Conservation (phyloP, 2,797 vertebrate species). For the Peromyscus eremicus region DNA sequence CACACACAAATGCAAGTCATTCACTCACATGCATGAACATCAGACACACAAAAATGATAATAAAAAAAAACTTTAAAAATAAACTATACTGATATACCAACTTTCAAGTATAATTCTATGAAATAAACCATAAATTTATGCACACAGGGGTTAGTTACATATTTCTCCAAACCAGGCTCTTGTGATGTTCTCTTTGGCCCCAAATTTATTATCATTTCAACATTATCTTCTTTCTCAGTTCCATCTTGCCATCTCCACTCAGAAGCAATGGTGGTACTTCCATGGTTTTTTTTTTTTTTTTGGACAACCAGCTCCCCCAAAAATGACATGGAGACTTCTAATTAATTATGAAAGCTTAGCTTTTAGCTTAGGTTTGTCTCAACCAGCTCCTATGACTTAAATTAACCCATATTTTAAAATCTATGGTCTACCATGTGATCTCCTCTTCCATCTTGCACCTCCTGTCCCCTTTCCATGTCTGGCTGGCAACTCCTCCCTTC, state of each 20-base stretch:
- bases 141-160: too few relatives aligned
- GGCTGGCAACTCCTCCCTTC: neutral
- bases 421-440: neutral
- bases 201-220: neutral
- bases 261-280: neutral
- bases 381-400: neutral
- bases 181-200: neutral
- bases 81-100: neutral
- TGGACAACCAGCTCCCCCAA: neutral
- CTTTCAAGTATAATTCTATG: neutral
- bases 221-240: neutral
- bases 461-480: neutral
- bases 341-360: neutral
- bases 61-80: conserved; percentile 26
- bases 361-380: neutral
- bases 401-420: neutral
- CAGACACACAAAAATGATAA: neutral
- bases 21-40: neutral
- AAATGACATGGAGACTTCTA: neutral
- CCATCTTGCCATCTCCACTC: too few relatives aligned
- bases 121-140: neutral
- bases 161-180: neutral
- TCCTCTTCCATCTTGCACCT: neutral
- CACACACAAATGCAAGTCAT: neutral
- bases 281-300: neutral